Percentiles rank a stretch among this genome's conserved stretches.
Evolutionary conservation across 64 coral and sea anemone species (phyloP).

Genomic region (Hydrozoanthus tunicans): DNA sequence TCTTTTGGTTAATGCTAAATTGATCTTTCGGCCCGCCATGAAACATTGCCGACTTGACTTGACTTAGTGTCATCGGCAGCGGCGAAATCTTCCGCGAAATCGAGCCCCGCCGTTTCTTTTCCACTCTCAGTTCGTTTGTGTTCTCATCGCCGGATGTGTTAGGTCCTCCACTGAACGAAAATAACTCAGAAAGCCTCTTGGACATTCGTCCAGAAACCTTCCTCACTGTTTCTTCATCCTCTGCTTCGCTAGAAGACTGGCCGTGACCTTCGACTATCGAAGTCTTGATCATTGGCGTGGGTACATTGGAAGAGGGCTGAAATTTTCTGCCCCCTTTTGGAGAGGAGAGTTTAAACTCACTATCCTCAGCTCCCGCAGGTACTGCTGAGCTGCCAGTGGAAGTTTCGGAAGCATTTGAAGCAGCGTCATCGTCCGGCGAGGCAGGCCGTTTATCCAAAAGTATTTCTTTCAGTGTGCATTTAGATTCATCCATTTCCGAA

Average conservation of each 20-base stretch:
- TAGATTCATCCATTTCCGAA: background rate
- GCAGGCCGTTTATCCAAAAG: conserved; percentile 19
- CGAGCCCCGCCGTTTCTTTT: conserved; percentile 51
- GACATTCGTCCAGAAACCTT: conserved; percentile 63
- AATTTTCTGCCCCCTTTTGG: conserved; percentile 22
- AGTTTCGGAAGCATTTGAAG: conserved; percentile 64
- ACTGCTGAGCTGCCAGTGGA: conserved; percentile 67
- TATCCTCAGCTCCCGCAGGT: conserved; percentile 39
- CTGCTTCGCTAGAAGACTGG: conserved; percentile 69
- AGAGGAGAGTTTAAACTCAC: conserved; percentile 53
- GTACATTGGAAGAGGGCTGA: background rate
- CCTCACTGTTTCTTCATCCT: conserved; percentile 71
- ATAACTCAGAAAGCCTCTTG: conserved; percentile 78
- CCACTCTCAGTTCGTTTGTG: conserved; percentile 26
- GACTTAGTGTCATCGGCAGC: conserved; percentile 45
- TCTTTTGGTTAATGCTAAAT: background rate
- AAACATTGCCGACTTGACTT: conserved; percentile 49
- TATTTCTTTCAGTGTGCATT: conserved; percentile 13
- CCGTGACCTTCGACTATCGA: conserved; percentile 45
- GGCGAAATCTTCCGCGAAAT: conserved; percentile 53
- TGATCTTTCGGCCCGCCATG: conserved; percentile 17
- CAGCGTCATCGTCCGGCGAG: conserved; percentile 53
- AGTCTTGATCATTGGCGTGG: conserved; percentile 41
- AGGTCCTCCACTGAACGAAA: conserved; percentile 69
- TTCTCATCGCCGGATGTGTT: conserved; percentile 27